Percentiles rank a stretch among this genome's conserved stretches.
These are phyloP conservation scores for Sebastes variabilis DNA, from an alignment of 2,797 vertebrate species.

Conservation along the genomic window DNA sequence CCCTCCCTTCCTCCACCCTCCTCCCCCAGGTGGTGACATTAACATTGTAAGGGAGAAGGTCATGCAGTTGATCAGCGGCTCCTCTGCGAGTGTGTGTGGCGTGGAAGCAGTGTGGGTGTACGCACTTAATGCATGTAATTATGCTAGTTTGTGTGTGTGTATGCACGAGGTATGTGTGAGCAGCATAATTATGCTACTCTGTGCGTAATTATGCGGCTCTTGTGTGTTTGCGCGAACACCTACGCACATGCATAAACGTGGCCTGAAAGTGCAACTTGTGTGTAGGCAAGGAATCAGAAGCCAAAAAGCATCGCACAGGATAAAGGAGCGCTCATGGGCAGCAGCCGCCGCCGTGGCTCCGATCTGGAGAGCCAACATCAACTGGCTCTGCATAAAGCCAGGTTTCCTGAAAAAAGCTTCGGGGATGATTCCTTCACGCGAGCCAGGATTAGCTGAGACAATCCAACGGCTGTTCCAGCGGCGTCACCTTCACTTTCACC, in stretches of 20 bases:
- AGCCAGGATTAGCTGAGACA: constrained; percentile 64
- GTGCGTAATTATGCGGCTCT: constrained; percentile 52
- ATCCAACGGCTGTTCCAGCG: constrained; percentile 41
- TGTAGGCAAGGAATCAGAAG: constrained; percentile 34
- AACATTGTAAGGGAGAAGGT: constrained; percentile 78
- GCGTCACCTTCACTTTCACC: constrained; percentile 7
- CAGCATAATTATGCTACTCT: constrained; percentile 49
- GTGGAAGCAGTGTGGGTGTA: constrained; percentile 42
- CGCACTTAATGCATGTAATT: constrained; percentile 38
- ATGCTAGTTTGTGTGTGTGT: constrained; percentile 36
- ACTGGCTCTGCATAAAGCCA: constrained; percentile 55
- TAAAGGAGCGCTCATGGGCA: constrained; percentile 43
- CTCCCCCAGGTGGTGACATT: constrained; percentile 77
- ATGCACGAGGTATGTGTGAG: constrained; percentile 36
- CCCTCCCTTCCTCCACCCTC: not conserved
- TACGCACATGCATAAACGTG: constrained; percentile 50
- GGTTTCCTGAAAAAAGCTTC: constrained; percentile 70
- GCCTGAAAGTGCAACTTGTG: constrained; percentile 31
- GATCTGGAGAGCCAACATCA: constrained; percentile 49
- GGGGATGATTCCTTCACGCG: constrained; percentile 57
- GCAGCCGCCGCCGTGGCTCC: constrained; percentile 17
- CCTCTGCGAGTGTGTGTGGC: constrained; percentile 8
- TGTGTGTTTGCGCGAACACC: constrained; percentile 51
- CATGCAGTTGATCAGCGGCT: constrained; percentile 69
- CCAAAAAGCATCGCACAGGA: constrained; percentile 45